phyloP scores from a whole-genome alignment of 1,140 invertebrate genomes.

The Musca domestica region DNA sequence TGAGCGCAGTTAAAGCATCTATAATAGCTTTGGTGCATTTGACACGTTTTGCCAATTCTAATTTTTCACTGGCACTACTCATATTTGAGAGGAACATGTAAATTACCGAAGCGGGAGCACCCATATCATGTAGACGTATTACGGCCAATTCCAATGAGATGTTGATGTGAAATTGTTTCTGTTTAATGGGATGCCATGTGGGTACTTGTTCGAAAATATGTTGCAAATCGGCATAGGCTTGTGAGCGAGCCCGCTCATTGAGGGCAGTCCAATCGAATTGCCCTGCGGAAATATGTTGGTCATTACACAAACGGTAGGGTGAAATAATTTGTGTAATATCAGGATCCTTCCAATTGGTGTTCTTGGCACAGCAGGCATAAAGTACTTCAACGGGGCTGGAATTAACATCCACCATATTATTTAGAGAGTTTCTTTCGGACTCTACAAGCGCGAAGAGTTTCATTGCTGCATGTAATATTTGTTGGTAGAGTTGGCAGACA shows the following conservation, averaged over 20 bases:
- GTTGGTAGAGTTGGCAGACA: constrained; percentile 44
- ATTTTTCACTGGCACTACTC: constrained; percentile 42
- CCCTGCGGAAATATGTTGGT: constrained; percentile 43
- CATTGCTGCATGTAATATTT: constrained; percentile 37
- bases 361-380: constrained; percentile 42
- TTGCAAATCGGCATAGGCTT: constrained; percentile 48
- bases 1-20: constrained; percentile 46
- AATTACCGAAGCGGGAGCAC: constrained; percentile 43
- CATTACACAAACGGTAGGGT: constrained; percentile 42
- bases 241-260: constrained; percentile 45
- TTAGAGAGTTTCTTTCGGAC: constrained; percentile 30
- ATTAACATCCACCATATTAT: constrained; percentile 24
- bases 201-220: constrained; percentile 49
- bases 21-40: constrained; percentile 47
- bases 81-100: constrained; percentile 49
- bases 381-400: constrained; percentile 45
- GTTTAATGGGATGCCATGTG: constrained; percentile 45
- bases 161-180: constrained; percentile 50
- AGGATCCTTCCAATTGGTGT: constrained; percentile 50
- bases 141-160: constrained; percentile 46
- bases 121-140: constrained; percentile 38
- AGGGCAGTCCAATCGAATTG: constrained; percentile 52
- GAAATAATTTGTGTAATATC: constrained; percentile 35
- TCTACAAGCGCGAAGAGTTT: constrained; percentile 42
- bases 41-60: constrained; percentile 40